phyloP scores from a whole-genome alignment of 53 echinoderm and acorn worm genomes.

The Luidia sarsii region DNA sequence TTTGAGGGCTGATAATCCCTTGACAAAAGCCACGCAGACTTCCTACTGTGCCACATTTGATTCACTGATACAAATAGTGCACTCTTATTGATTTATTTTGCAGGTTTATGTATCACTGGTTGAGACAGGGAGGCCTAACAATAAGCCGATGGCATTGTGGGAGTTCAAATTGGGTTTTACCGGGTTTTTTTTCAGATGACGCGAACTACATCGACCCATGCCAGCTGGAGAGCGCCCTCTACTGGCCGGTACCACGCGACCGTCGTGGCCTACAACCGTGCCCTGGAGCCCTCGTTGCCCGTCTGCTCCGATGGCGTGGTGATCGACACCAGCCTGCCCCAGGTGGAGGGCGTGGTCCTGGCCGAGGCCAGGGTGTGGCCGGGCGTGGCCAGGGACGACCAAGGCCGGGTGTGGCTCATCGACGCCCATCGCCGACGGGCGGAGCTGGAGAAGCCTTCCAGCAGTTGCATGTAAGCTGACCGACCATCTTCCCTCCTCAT shows the following conservation, averaged over 20 bases:
- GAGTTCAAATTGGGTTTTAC: no score
- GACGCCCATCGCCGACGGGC: not conserved
- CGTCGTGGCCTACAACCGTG: constrained; percentile 52
- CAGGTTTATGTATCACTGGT: no score
- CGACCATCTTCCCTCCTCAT: not conserved
- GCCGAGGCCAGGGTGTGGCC: constrained; percentile 15
- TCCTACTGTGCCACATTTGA: no score
- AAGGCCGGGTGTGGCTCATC: constrained; percentile 28
- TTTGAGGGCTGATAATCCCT: no score
- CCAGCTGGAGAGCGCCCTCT: constrained; percentile 40
- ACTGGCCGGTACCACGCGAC: constrained; percentile 29
- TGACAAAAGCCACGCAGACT: no score
- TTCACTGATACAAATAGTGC: no score
- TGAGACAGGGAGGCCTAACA: no score
- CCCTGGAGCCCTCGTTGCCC: constrained; percentile 29
- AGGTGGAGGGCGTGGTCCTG: not conserved
- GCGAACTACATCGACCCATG: constrained; percentile 42
- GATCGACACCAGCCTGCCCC: constrained; percentile 19
- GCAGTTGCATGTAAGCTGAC: constrained; percentile 41
- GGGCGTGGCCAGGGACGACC: constrained; percentile 28
- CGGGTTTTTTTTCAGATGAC: constrained; percentile 1
- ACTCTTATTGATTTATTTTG: no score
- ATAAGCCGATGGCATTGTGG: no score
- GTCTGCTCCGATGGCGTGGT: constrained; percentile 52
- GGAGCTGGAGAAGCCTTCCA: constrained; percentile 3